Evolutionary conservation across 1,140 invertebrate genomes (phyloP).

Genomic region (Lucilia cuprina): DNA sequence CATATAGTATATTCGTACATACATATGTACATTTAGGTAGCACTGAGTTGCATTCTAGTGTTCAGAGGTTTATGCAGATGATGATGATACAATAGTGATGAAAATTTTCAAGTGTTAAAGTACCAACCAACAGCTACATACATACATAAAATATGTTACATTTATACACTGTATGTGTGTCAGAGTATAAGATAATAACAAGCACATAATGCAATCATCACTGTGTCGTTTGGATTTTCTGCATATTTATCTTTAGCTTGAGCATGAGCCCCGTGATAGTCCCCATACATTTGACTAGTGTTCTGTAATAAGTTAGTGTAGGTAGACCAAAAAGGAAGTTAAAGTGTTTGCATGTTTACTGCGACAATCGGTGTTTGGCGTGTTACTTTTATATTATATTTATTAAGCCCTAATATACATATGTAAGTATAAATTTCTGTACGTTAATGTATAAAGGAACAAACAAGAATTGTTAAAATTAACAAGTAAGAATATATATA

Average conservation of each 20-base stretch:
- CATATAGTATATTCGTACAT: too few relatives aligned
- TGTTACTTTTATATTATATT: conserved; percentile 5
- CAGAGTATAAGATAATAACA: not conserved
- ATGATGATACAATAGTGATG: not conserved
- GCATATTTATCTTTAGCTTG: not conserved
- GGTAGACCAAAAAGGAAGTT: not conserved
- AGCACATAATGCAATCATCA: not conserved
- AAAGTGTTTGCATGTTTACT: not conserved
- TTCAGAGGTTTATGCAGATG: not conserved
- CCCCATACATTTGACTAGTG: not conserved
- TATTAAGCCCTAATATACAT: not conserved
- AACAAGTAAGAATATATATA: too few relatives aligned
- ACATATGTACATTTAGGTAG: too few relatives aligned
- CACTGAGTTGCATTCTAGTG: not conserved
- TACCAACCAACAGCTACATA: not conserved
- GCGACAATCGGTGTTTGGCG: conserved; percentile 12
- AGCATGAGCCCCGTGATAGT: not conserved
- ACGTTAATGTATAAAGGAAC: too few relatives aligned
- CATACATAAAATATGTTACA: not conserved
- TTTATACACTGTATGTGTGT: not conserved
- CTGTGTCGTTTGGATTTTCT: not conserved
- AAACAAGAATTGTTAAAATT: too few relatives aligned
- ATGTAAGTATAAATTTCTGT: too few relatives aligned
- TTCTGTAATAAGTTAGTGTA: not conserved
- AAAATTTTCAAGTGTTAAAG: not conserved